phyloP scores from a whole-genome alignment of 2,797 vertebrate species.

The Cacajao melanocephalus region DNA sequence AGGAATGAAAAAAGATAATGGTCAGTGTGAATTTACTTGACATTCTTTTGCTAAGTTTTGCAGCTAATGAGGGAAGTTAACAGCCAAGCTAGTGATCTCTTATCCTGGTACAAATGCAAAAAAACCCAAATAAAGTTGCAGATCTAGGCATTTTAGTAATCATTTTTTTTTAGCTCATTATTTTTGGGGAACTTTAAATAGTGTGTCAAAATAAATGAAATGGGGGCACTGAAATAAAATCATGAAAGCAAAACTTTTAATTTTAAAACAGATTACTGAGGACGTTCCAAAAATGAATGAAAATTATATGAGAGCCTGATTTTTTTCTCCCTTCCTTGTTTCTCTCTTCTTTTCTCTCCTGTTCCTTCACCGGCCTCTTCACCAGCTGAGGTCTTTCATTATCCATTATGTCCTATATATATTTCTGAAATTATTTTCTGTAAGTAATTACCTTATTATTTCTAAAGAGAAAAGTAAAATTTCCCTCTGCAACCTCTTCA shows the following conservation, averaged over 20 bases:
- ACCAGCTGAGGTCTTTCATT: neutral
- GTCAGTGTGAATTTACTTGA: neutral
- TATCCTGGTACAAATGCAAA: neutral
- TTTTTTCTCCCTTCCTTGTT: neutral
- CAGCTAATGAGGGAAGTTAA: neutral
- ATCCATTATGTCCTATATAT: neutral
- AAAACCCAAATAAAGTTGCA: neutral
- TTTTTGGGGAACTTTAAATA: neutral
- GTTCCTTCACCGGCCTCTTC: neutral
- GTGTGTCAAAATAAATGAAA: constrained; percentile 11
- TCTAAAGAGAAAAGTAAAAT: neutral
- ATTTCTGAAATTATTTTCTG: neutral
- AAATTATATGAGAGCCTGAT: neutral
- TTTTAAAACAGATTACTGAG: neutral
- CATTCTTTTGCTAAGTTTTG: neutral
- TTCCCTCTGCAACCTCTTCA: neutral
- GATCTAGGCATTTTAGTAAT: neutral
- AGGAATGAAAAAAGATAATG: neutral
- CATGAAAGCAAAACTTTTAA: neutral
- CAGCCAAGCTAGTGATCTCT: neutral
- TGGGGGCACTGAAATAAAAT: neutral
- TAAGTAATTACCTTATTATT: neutral
- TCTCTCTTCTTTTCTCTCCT: neutral
- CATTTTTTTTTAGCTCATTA: neutral
- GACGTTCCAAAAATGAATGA: neutral